Base-by-base conservation (phyloP, 2,888 invertebrate genomes). In the Lasioglossum vierecki region DNA sequence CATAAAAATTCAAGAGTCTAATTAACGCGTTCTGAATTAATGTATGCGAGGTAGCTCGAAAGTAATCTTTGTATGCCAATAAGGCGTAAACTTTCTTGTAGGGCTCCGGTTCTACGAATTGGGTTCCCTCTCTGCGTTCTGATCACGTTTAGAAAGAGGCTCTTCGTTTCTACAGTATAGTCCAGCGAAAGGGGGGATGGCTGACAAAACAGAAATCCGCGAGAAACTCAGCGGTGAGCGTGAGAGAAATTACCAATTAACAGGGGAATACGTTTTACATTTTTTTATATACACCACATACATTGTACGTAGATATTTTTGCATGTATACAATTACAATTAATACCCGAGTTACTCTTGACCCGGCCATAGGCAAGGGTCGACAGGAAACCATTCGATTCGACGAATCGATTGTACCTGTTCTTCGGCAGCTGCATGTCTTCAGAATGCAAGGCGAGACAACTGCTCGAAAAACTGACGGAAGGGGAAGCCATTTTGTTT, bases 181-280 rank as follows among this genome's bases (percentile, higher is more conserved):
- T 26, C 53, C 75, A 22, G 76, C 63, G 60, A 79, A 81, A 81
- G 81, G 70, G 87, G 87, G 86, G 86, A 81, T 83, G 79, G n/a
- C 80, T 66, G 82, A 86, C 87, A 83, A 87, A 79, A 83, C 80
- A 83, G 80, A 81, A 83, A 87, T 86, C 87, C 81, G 83, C 86
- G 87, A 83, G 87, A 86, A 81, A 87, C 76, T 78, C n/a, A 77
- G 11, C 46, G 46, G 41, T 30, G 53, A 87, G 76, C 87, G 87
- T 87, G 83, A 86, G 86, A 87, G 86, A 86, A 87, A 85, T 82
- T 72, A 80, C 86, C 79, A 83, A 83, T 86, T 86, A 86, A 84
- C 85, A 57, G 22, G 3, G 0, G 53, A n/a, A 57, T 57, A 57
- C 8, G 3, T 57, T 9, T 9, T 57, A n/a, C n/a, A 22, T 22